phyloP scores from a whole-genome alignment of 2,797 vertebrate genomes.

The Glossophaga mutica region DNA sequence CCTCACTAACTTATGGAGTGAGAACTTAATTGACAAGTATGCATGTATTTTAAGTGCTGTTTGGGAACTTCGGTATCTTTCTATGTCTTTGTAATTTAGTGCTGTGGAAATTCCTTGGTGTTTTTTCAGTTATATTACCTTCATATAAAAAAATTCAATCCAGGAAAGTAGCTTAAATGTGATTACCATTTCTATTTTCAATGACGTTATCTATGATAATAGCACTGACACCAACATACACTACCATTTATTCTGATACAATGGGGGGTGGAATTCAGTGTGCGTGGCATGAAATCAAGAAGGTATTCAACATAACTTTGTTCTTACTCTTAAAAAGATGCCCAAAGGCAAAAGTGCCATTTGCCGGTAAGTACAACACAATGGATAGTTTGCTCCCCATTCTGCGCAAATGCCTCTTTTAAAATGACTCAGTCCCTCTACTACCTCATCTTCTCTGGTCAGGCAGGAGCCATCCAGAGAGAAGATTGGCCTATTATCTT shows the following conservation, averaged over 20 bases:
- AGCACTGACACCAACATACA: neutral
- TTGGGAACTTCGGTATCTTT: slow-evolving; percentile 25
- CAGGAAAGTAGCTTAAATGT: slow-evolving; percentile 57
- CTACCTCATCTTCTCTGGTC: slow-evolving; percentile 49
- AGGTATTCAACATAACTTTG: slow-evolving; percentile 52
- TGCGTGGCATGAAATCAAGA: slow-evolving; percentile 39
- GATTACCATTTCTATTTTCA: slow-evolving; percentile 28
- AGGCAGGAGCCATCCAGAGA: slow-evolving; percentile 47
- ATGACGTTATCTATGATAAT: slow-evolving; percentile 45
- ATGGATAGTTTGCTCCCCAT: slow-evolving; percentile 45
- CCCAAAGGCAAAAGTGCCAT: slow-evolving; percentile 64
- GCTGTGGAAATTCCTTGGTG: neutral
- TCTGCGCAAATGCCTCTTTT: slow-evolving; percentile 52
- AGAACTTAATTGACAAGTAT: slow-evolving; percentile 24
- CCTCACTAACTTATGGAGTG: slow-evolving; percentile 3
- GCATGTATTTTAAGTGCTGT: slow-evolving; percentile 58
- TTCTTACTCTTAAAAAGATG: slow-evolving; percentile 50
- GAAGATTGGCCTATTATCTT: slow-evolving; percentile 63
- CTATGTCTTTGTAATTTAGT: neutral
- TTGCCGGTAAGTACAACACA: slow-evolving; percentile 54
- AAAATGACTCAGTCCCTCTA: slow-evolving; percentile 58
- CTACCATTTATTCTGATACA: slow-evolving; percentile 20
- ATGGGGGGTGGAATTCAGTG: neutral
- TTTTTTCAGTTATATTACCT: slow-evolving; percentile 47
- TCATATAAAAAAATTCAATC: slow-evolving; percentile 50